Conservation (phyloP, 2,888 invertebrate genomes). For the Lacanobia wlatinum region DNA sequence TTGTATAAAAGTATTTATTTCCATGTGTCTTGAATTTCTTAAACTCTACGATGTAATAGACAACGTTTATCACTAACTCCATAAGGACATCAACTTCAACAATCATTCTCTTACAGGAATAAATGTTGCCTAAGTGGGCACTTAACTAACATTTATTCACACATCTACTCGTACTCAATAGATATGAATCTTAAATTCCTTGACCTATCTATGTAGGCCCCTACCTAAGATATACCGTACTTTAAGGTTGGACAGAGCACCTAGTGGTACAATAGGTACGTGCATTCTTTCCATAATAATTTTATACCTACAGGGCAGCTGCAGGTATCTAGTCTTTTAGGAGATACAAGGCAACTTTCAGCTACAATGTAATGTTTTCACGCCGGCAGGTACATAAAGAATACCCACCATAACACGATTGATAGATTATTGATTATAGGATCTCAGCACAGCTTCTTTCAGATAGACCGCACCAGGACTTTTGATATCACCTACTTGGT, state of each 20-base stretch:
- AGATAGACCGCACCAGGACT: conserved; percentile 46
- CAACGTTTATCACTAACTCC: conserved; percentile 62
- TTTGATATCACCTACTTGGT: conserved; percentile 64
- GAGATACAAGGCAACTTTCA: conserved; percentile 67
- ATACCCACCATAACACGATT: conserved; percentile 28
- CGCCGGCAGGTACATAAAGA: conserved; percentile 43
- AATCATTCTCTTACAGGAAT: conserved; percentile 60
- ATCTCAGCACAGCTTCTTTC: conserved; percentile 51
- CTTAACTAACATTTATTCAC: conserved; percentile 41
- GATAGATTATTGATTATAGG: conserved; percentile 34
- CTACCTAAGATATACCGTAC: conserved; percentile 53
- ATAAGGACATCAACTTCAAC: conserved; percentile 61
- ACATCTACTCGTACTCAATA: conserved; percentile 36
- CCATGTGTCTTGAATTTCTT: conserved; percentile 67
- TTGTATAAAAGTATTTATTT: conserved; percentile 77
- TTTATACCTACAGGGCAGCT: conserved; percentile 55
- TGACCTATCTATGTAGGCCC: conserved; percentile 48
- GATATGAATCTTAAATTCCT: conserved; percentile 59
- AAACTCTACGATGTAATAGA: conserved; percentile 66
- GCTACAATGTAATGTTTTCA: conserved; percentile 47
- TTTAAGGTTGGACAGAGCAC: conserved; percentile 60
- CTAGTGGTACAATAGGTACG: conserved; percentile 46
- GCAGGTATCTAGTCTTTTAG: conserved; percentile 63
- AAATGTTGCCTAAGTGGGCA: conserved; percentile 38
- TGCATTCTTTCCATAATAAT: conserved; percentile 45